Conservation (phyloP, 2,888 invertebrate genomes). For the Pogonocherus hispidulus region DNA sequence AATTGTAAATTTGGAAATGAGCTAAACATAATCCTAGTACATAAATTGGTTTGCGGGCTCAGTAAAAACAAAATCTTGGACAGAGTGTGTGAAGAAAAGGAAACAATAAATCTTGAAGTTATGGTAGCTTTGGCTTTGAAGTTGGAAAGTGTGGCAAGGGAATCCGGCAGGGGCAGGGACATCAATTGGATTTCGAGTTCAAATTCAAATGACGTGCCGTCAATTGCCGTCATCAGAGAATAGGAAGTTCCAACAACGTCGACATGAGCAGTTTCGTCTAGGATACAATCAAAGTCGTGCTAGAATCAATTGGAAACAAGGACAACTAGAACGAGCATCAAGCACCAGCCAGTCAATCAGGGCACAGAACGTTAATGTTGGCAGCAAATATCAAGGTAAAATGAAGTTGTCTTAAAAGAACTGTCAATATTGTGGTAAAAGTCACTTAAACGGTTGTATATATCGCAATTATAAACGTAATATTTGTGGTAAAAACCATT, state of each 20-base stretch:
- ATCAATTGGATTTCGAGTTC: constrained; percentile 12
- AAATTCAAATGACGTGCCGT: neutral
- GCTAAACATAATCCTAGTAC: neutral
- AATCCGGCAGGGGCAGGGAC: neutral
- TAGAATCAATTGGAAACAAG: neutral
- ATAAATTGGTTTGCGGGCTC: constrained; percentile 22
- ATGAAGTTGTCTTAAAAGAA: neutral
- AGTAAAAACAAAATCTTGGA: constrained; percentile 10
- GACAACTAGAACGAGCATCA: no score
- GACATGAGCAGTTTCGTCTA: no score
- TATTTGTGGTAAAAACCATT: constrained; percentile 14
- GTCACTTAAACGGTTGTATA: constrained; percentile 12
- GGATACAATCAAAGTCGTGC: no score
- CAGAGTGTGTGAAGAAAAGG: constrained; percentile 5
- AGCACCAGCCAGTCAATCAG: neutral
- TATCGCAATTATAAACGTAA: constrained; percentile 18
- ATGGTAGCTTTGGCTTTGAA: constrained; percentile 20
- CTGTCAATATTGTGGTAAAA: constrained; percentile 21
- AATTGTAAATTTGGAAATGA: constrained; percentile 21
- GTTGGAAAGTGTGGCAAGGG: constrained; percentile 16
- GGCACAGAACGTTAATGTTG: neutral
- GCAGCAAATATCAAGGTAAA: constrained; percentile 3
- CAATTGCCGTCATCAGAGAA: neutral
- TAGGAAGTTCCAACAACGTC: no score
- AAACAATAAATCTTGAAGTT: neutral